These are phyloP conservation scores for Lethrus apterus DNA, from an alignment of 1,140 invertebrate species.

Conservation along the genomic window DNA sequence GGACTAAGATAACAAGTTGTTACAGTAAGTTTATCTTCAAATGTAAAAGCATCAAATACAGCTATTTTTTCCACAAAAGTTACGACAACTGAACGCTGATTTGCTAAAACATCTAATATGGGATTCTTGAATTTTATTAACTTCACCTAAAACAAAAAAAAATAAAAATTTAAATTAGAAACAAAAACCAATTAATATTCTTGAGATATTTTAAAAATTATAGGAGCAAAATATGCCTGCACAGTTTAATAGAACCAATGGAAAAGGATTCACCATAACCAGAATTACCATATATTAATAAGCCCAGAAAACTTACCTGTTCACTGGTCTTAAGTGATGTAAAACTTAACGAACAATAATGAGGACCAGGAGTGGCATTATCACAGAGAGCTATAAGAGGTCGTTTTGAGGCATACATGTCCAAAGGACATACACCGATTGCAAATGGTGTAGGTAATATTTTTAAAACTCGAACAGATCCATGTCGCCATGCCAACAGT, in stretches of 20 bases:
- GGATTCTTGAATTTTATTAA: constrained; percentile 89
- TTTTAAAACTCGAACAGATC: constrained; percentile 71
- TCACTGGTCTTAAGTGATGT: constrained; percentile 84
- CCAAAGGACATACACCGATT: constrained; percentile 33
- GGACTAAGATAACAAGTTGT: constrained; percentile 86
- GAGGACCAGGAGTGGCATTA: constrained; percentile 66
- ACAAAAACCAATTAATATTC: neutral
- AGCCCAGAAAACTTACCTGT: constrained; percentile 67
- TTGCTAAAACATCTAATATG: constrained; percentile 79
- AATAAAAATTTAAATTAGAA: constrained; percentile 9
- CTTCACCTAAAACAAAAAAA: constrained; percentile 53
- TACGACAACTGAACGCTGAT: constrained; percentile 73
- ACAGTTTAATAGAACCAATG: too few species aligned
- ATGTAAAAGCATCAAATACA: constrained; percentile 80
- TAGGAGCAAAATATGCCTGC: too few species aligned
- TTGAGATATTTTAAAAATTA: neutral
- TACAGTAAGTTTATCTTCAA: constrained; percentile 79
- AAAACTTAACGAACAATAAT: constrained; percentile 83
- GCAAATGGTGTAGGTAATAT: constrained; percentile 71
- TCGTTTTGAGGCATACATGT: constrained; percentile 66
- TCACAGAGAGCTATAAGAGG: constrained; percentile 86
- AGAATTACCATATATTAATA: too few species aligned
- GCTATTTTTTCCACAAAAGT: constrained; percentile 85
- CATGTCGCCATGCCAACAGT: constrained; percentile 84
- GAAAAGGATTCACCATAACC: too few species aligned